Percentiles rank a stretch among this genome's conserved stretches.
These are phyloP conservation scores for Gymnopithys bicolor DNA, from an alignment of 2,797 vertebrate species.

Conservation along the genomic window DNA sequence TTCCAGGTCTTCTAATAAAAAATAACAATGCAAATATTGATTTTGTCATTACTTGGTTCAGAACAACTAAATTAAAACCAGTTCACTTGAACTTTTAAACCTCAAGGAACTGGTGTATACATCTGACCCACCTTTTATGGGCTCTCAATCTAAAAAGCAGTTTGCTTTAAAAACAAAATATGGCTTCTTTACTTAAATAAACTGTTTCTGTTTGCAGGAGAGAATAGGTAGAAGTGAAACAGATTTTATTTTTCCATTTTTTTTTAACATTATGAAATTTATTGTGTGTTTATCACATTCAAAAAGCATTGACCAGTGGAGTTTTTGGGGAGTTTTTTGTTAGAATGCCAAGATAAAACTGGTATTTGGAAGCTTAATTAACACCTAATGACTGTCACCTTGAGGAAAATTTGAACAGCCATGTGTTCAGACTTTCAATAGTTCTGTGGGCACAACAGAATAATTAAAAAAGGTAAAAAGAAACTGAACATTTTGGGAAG, in stretches of 20 bases:
- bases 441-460: background rate
- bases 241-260: background rate
- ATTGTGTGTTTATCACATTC: conserved; percentile 82
- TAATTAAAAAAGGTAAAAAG: background rate
- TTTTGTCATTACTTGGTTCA: background rate
- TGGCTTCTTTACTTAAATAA: conserved; percentile 28
- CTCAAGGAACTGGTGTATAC: conserved; percentile 10
- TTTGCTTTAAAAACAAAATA: conserved; percentile 57
- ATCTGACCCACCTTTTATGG: background rate
- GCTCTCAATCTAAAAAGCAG: conserved; percentile 35
- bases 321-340: background rate
- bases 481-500: conserved; percentile 9
- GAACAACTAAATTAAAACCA: background rate
- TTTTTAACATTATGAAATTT: background rate
- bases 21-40: background rate
- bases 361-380: conserved; percentile 45
- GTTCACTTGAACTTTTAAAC: background rate
- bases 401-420: background rate
- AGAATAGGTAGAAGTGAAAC: conserved; percentile 77
- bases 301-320: conserved; percentile 80
- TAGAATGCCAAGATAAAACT: conserved; percentile 54
- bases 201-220: conserved; percentile 86
- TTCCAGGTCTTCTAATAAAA: background rate
- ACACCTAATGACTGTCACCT: background rate
- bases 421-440: background rate